Evolutionary conservation across 2,797 vertebrate species (phyloP).

Genomic region (Scleropages formosus): DNA sequence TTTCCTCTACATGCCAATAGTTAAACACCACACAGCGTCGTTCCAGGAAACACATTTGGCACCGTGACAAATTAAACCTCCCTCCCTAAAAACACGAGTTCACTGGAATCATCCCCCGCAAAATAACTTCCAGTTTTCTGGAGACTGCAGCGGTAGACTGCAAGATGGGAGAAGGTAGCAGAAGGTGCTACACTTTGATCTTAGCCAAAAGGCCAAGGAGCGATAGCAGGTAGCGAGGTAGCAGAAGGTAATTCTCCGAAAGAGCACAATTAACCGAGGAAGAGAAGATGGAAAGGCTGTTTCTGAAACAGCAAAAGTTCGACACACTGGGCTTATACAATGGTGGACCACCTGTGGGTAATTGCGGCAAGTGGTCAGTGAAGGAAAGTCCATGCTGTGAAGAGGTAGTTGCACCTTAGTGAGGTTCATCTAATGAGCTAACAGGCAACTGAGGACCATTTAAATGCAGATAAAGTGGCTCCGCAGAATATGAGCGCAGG

Average conservation of each 20-base stretch:
- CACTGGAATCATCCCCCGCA: background rate
- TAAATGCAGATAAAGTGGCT: background rate
- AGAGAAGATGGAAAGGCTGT: too few species aligned
- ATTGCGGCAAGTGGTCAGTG: background rate
- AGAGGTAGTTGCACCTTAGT: background rate
- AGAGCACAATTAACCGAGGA: background rate
- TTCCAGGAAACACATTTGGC: conserved; percentile 6
- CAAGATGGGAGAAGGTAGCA: background rate
- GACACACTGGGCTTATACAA: background rate
- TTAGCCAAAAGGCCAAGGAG: background rate
- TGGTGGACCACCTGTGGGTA: background rate
- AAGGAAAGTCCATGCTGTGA: background rate
- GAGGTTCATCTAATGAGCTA: background rate
- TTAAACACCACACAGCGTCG: background rate
- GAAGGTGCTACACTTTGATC: too few species aligned
- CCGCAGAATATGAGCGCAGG: background rate
- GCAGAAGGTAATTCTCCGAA: background rate
- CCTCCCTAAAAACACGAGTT: background rate
- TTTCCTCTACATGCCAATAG: conserved; percentile 8
- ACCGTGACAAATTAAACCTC: background rate
- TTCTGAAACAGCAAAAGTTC: background rate
- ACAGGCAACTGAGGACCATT: background rate
- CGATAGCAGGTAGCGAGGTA: too few species aligned
- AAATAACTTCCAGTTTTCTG: background rate
- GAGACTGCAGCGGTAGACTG: background rate